Evolutionary conservation across 2,113 vertebrate species (phyloP), one percentile per base, ranked within the genome.

Genomic region (Sinocyclocheilus anshuiensis): DNA sequence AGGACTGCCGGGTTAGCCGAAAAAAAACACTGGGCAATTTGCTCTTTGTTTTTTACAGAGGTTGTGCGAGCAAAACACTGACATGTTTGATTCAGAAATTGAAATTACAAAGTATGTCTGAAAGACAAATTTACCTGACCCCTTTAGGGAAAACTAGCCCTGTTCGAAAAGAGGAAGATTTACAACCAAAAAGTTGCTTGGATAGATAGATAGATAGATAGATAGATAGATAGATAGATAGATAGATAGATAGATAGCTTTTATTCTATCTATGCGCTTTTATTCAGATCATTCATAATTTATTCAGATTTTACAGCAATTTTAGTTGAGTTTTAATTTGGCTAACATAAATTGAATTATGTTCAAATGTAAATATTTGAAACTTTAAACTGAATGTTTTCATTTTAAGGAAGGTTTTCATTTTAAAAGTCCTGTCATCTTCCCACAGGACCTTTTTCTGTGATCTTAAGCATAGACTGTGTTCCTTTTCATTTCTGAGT

Each of bases 21-120:
- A 72, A 72, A 72, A 72, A 72, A 72, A 72, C 69, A 72, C 4
- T 72, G 9, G 69, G 36, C 10, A 72, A 72, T 72, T 72, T 42
- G 20, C 65, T 8, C 26, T 69, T 69, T 33, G 18, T 9, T 33
- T 69, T 72, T 42, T 39, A 72, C 36, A 42, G 36, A 74, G 71
- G 4, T 42, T n/a, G 36, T 74, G 69, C 20, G 13, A 74, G 33
- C 69, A 10, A 72, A 72, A 39, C 33, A 42, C 20, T n/a, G 71
- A 42, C 36, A 42, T 42, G 71, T 74, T 74, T 1, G 36, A 74
- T 74, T 72, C 9, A 42, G 69, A 20, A 18, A 22, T 22, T 72
- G 39, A 8, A 7, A 42, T 42, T 42, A 8, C 39, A 42, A 42
- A 39, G 18, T 42, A 74, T 42, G 71, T 42, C 36, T 72, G 4